Evolutionary conservation across 2,797 vertebrate species (phyloP).

Genomic region (Dallia pectoralis): DNA sequence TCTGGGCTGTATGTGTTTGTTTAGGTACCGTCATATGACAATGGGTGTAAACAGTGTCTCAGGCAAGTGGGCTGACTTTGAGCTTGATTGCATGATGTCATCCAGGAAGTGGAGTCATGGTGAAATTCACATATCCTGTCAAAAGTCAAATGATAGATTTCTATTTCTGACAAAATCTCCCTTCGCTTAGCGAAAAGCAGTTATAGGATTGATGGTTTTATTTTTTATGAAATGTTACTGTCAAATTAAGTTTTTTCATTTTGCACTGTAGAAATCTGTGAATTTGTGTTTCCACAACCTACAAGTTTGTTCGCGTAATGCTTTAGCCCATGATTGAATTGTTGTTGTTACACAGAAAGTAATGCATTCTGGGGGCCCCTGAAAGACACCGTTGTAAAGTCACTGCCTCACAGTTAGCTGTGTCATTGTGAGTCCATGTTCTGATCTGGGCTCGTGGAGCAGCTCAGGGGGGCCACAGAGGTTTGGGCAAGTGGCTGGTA

Average conservation of each 20-base stretch:
- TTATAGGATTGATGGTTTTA: conserved; percentile 22
- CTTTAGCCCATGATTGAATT: not conserved
- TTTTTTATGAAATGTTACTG: conserved; percentile 1
- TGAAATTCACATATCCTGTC: conserved; percentile 21
- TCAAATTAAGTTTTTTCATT: not conserved
- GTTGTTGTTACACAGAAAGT: not conserved
- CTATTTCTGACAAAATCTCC: not conserved
- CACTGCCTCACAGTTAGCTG: too few species aligned
- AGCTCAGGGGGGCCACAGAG: too few species aligned
- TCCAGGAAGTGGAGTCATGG: conserved; percentile 56
- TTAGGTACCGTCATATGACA: conserved; percentile 50
- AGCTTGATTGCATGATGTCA: conserved; percentile 54
- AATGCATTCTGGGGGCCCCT: not conserved
- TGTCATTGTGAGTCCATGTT: too few species aligned
- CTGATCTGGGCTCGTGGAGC: too few species aligned
- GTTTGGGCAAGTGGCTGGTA: too few species aligned
- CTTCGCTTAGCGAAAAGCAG: conserved; percentile 1
- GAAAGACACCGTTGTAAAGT: too few species aligned
- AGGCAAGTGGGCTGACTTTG: conserved; percentile 22
- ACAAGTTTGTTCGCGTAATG: not conserved
- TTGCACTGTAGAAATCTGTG: not conserved
- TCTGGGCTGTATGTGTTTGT: conserved; percentile 24
- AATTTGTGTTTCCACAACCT: conserved; percentile 1
- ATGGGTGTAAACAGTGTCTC: conserved; percentile 50
- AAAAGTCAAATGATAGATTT: conserved; percentile 15